Percentiles rank a stretch among this genome's conserved stretches.
phyloP scores from a whole-genome alignment of 2,888 invertebrate genomes.

The Aelia acuminata region DNA sequence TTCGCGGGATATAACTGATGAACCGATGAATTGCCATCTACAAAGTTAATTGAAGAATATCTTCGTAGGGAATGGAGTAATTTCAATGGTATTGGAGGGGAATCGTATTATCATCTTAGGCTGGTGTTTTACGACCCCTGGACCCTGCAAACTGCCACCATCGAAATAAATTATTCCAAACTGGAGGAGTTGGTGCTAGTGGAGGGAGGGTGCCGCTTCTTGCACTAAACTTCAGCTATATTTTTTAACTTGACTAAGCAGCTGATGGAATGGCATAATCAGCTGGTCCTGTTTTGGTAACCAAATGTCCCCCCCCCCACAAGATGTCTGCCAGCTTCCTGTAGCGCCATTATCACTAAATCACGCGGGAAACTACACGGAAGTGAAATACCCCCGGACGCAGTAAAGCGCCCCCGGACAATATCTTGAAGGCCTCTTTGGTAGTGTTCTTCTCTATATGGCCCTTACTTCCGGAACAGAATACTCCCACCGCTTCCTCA shows the following conservation, averaged over 20 bases:
- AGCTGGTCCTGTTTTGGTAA: not conserved
- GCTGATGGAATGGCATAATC: not conserved
- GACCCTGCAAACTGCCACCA: not conserved
- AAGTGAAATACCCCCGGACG: conserved; percentile 4
- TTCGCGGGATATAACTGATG: no score
- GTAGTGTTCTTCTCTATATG: not conserved
- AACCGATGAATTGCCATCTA: no score
- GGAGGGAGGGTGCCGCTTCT: not conserved
- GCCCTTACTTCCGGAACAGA: not conserved
- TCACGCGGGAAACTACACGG: not conserved
- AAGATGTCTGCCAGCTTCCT: not conserved
- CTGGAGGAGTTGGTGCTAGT: not conserved
- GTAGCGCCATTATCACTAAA: conserved; percentile 1
- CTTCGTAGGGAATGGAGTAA: no score
- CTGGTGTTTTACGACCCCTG: not conserved
- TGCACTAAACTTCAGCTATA: not conserved
- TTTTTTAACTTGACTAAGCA: conserved; percentile 6
- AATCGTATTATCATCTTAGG: not conserved
- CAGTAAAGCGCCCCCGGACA: not conserved
- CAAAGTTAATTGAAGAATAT: no score
- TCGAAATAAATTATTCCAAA: conserved; percentile 5
- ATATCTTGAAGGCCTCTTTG: not conserved
- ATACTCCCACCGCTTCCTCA: not conserved
- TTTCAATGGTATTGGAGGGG: not conserved
- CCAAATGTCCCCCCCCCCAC: not conserved